A percentile compares a stretch with the other conserved stretches of the same genome.
Evolutionary conservation across 2,797 vertebrate species (phyloP).

Genomic region (Pteropus rufus): DNA sequence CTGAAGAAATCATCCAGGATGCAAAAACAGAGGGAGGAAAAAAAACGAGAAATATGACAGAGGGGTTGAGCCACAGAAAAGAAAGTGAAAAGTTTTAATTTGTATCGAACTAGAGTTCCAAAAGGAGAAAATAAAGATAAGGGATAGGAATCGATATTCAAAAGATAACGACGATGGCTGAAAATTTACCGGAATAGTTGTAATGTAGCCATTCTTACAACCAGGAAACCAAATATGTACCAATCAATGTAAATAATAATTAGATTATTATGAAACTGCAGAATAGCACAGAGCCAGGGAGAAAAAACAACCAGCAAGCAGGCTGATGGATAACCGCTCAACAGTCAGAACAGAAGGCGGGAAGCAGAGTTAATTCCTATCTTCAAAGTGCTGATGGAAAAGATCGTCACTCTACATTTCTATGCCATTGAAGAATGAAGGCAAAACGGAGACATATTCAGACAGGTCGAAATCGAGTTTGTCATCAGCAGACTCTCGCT

Average conservation of each 20-base stretch:
- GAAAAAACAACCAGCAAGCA: background rate
- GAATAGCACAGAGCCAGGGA: background rate
- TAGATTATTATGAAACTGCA: background rate
- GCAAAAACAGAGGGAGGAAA: background rate
- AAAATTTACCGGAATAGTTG: no score
- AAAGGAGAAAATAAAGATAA: background rate
- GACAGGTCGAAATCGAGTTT: background rate
- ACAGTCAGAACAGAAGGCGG: background rate
- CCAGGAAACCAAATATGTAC: background rate
- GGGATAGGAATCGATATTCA: background rate
- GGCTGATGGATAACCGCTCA: background rate
- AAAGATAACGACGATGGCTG: background rate
- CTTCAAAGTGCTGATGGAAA: background rate
- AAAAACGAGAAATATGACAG: background rate
- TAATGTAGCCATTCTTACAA: background rate
- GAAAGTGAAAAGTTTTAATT: background rate
- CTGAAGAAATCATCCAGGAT: background rate
- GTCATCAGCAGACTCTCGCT: background rate
- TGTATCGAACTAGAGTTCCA: background rate
- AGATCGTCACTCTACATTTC: background rate
- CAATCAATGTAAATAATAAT: background rate
- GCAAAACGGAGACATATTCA: background rate
- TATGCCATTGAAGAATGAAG: background rate
- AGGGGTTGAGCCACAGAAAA: background rate
- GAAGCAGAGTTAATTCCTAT: background rate